Base-by-base conservation (phyloP, 2,888 invertebrate genomes). In the Archips xylosteana region DNA sequence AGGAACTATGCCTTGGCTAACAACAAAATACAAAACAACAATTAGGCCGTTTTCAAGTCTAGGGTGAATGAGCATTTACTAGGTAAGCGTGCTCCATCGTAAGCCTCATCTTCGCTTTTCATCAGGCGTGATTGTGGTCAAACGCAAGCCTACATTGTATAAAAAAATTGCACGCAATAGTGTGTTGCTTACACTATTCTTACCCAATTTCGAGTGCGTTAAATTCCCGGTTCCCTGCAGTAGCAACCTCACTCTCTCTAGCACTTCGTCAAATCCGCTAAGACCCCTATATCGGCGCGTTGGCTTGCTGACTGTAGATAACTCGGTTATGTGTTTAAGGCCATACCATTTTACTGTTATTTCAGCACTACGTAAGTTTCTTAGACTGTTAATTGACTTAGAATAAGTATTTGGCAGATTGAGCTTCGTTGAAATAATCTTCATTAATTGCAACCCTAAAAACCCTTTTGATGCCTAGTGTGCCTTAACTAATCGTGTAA, bases 221-320 rank as follows among this genome's bases (percentile, higher is more conserved):
- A 3, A 34, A 39, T 39, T 62, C 23, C 2, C 32, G 60, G 67
- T 60, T 8, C 23, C 6, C 51, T 9, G 10, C 45, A 13, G 67
- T 66, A 74, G 63, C 32, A 49, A 69, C 71, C 75, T 51, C 51
- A 34, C 60, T 66, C 39, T 32, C 67, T 70, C 76, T 75, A 78
- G 75, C 51, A 65, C 60, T 75, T 42, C 60, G 39, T 61, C 64
- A 61, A 76, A 75, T 68, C 61, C 59, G 78, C 82, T 87, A 87
- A 88, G 86, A 85, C 88, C 85, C 87, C 89, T 87, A 88, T 89
- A 87, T 85, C 81, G 81, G 86, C 83, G 84, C 86, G 87, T 87
- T 78, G 85, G 85, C 88, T 86, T 89, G 90, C 81, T 77, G 80
- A 78, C 79, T 77, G 77, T 78, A 89, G 91, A 91, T 91, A 91